Conservation (phyloP, 2,797 vertebrate species). For the Arrhamphus sclerolepis region DNA sequence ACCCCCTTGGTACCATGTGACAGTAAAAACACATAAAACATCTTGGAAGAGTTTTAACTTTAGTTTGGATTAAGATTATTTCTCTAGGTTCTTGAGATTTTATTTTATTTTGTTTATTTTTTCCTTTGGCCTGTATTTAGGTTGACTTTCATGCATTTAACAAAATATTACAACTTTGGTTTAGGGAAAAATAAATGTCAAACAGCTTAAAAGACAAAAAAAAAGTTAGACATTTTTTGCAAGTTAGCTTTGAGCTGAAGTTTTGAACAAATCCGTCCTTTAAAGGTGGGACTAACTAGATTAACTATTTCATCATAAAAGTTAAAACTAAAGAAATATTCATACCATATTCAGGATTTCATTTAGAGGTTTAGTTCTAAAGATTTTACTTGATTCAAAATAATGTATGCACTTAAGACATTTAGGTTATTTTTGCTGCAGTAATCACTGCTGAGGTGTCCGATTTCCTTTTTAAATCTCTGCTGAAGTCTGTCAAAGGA, state of each 20-base stretch:
- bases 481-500: slow-evolving; percentile 51
- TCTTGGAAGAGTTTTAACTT: neutral
- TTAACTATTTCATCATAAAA: too few species aligned
- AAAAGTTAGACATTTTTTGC: too few species aligned
- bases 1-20: slow-evolving; percentile 20
- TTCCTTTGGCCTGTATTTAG: too few species aligned
- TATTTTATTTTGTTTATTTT: too few species aligned
- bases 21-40: slow-evolving; percentile 22
- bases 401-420: slow-evolving; percentile 1
- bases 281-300: too few species aligned
- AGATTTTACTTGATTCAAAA: neutral
- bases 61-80: neutral
- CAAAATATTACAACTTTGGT: too few species aligned
- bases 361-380: neutral
- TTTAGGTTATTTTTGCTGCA: slow-evolving; percentile 48
- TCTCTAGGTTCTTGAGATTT: too few species aligned
- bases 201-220: too few species aligned
- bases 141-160: too few species aligned
- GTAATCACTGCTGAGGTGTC: slow-evolving; percentile 32
- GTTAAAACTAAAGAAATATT: too few species aligned
- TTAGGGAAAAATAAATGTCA: too few species aligned
- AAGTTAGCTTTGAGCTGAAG: neutral
- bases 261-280: neutral
- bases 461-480: slow-evolving; percentile 46
- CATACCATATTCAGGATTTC: too few species aligned